Percentiles rank a stretch among this genome's conserved stretches.
These are phyloP conservation scores for Muscicapa comitata DNA, from an alignment of 2,797 vertebrate species.

Conservation along the genomic window DNA sequence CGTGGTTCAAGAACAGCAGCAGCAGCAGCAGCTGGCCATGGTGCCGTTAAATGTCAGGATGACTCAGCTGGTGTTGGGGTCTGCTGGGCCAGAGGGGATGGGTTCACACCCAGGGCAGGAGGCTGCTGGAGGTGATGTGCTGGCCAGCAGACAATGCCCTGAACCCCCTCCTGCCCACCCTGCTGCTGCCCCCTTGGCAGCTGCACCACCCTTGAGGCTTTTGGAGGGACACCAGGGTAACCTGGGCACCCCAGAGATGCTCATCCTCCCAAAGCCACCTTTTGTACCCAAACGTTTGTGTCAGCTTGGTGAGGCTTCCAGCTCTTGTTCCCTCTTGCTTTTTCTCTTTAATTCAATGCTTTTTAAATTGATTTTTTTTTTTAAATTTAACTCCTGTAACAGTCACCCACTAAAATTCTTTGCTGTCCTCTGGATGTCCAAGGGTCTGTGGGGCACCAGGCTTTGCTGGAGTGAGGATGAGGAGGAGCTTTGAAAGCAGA, in stretches of 20 bases:
- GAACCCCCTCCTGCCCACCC: neutral
- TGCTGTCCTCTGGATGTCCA: neutral
- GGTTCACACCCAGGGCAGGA: constrained; percentile 26
- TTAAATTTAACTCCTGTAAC: neutral
- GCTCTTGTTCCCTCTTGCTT: neutral
- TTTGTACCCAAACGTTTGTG: rapidly evolving
- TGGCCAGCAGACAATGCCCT: neutral
- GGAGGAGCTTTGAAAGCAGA: neutral
- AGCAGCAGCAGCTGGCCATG: neutral
- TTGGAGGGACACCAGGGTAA: neutral
- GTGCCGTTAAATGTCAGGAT: neutral
- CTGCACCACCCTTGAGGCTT: neutral
- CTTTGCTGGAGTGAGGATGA: neutral
- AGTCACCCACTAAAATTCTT: neutral
- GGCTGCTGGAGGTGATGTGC: constrained; percentile 27
- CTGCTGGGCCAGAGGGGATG: constrained; percentile 19
- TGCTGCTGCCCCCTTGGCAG: neutral
- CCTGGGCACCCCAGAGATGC: neutral
- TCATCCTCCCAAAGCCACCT: neutral
- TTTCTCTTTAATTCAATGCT: neutral
- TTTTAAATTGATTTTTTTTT: neutral
- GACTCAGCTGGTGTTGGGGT: constrained; percentile 37
- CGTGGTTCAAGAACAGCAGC: neutral
- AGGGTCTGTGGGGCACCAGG: neutral
- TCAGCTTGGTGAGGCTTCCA: neutral